A percentile compares a stretch with the other conserved stretches of the same genome.
Evolutionary conservation across 1,140 invertebrate genomes (phyloP).

Genomic region (Ephestia elutella): DNA sequence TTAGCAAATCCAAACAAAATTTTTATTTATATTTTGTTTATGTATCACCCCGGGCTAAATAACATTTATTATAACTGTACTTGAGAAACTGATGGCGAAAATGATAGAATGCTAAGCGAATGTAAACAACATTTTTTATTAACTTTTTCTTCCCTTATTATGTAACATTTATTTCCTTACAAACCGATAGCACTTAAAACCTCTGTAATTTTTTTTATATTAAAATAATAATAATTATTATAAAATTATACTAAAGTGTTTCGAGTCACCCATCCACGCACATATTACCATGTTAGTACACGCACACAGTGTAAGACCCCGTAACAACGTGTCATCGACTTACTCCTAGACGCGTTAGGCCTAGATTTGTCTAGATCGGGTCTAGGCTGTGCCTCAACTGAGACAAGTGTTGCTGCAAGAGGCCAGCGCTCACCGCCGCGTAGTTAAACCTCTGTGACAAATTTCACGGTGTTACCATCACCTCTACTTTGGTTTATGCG

Average conservation of each 20-base stretch:
- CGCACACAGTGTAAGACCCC: constrained; percentile 35
- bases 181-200: no score
- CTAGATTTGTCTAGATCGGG: constrained; percentile 36
- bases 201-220: no score
- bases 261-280: constrained; percentile 14
- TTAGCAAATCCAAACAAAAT: no score
- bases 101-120: no score
- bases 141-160: no score
- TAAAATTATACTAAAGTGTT: background rate
- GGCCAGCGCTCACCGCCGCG: constrained; percentile 67
- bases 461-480: constrained; percentile 61
- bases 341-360: constrained; percentile 34
- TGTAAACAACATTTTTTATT: no score
- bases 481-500: constrained; percentile 36
- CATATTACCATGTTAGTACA: constrained; percentile 33
- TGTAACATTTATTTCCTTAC: no score
- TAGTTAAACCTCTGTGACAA: constrained; percentile 72
- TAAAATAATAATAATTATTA: no score
- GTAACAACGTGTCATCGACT: constrained; percentile 25
- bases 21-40: no score
- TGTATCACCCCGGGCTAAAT: no score
- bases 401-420: constrained; percentile 69
- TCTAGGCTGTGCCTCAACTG: constrained; percentile 62
- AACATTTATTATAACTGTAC: no score
- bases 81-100: no score